Evolutionary conservation across 1,140 invertebrate species (phyloP), one percentile per base, ranked within the genome.

Genomic region (Brachionus sp.): DNA sequence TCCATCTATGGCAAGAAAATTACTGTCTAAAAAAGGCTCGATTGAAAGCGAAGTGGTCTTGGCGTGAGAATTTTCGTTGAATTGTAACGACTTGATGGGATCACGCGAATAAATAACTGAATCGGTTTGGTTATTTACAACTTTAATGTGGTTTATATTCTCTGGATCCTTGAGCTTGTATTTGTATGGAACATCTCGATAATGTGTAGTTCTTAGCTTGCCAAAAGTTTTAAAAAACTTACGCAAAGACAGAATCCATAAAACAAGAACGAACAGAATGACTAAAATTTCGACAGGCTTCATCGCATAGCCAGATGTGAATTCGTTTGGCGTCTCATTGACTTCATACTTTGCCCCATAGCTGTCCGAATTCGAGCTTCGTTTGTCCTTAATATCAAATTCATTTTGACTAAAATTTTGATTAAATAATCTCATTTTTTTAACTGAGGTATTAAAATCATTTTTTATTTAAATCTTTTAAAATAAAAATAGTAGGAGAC

Each of bases 141-240:
- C 33, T 39, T 66, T 57, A 37, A 80, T 35, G 19, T 80, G 29
- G 23, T n/a, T 37, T 25, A 80, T 62, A 23, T 80, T 80, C 9
- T 80, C 10, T 23, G 77, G 77, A 33, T 80, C 77, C 25, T 80
- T 80, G 37, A 80, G n/a, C 37, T 66, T 80, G 37, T 80, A 80
- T 13, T 80, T 80, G 77, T 80, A 80, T 0, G 77, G 77, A 29
- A 80, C 39, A 19, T 80, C 77, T 35, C 46, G 46, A 29, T 80
- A 80, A 80, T 80, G 77, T 35, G 77, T 80, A 12, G 77, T 80
- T 80, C 77, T 80, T 25, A 80, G 39, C 23, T 80, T 80, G 39
- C 33, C 62, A 42, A 80, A 80, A 23, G 33, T 57, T 44, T 80
- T 80, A 23, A 62, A 57, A 57, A 80, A 66, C 13, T 80, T 57